Base-by-base conservation (phyloP, 2,888 invertebrate genomes). In the Gari tellinella region DNA sequence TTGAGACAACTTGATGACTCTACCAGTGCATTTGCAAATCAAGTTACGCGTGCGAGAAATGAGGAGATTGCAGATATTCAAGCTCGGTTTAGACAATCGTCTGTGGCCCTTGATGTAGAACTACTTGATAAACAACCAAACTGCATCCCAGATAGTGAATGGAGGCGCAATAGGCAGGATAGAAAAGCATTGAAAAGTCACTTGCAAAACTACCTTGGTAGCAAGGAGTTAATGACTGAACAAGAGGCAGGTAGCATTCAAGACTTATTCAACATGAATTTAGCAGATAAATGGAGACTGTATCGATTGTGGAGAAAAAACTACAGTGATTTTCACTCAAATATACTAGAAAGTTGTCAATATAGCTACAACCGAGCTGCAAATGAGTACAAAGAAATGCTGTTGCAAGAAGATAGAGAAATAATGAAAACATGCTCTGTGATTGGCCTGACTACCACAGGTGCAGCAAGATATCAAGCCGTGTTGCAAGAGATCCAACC, bases 281-380 rank as follows among this genome's bases (percentile, higher is more conserved):
- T 86, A 45, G 21, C 73, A 10, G 78, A 90, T 4, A 90, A 93
- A 65, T 94, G 93, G 93, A 89, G 82, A 15, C 69, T 92, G 37
- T 93, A 93, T 73, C 85, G 88, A 19, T 63, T 74, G 53, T 92
- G 92, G 92, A 75, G 88, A 12, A 14, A 55, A 12, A 53, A 69
- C n/a, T 86, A 86, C 66, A 68, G 75, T 26, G 53, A 68, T 5
- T 21, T 60, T 15, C 25, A 86, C 21, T 52, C 61, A n/a, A 62
- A 74, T 3, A 72, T 80, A n/a, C 78, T 88, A 2, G 41, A 67
- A 37, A 74, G 77, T 19, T 69, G 69, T 8, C 80, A 86, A 70
- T 46, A 74, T 26, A 57, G 77, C 14, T 90, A 87, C 70, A 74
- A 86, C n/a, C 56, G 52, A n/a, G 72, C 78, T 4, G 80, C 86